Base-by-base conservation (phyloP, 2,888 invertebrate species). In the Aphrophora alni region DNA sequence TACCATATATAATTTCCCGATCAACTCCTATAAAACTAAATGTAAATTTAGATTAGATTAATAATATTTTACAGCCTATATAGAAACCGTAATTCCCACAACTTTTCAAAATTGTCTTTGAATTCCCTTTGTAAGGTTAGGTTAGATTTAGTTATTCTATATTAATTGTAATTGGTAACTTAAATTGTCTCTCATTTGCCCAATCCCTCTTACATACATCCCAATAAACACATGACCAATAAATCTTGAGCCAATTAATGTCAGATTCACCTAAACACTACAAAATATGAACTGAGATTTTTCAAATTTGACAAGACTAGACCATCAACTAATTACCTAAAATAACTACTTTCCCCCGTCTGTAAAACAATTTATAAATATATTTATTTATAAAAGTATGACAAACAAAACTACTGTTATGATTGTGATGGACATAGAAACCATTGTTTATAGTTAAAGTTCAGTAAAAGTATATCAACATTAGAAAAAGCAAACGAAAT, bases 361-460 rank as follows among this genome's bases (percentile, higher is more conserved):
- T 44, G 44, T 44, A 14, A 44, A 44, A 44, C 12, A 44, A 44
- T 21, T 21, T 21, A 21, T 59, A 21, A 21, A 59, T 59, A 59
- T 21, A 59, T 59, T 21, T 59, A 10, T 59, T 33, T 59, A 59
- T 59, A 59, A 59, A 59, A 59, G 59, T 59, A 59, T 21, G 59
- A 59, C 7, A 59, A 59, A 59, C 21, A 59, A 59, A 59, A 59
- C 59, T 59, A 21, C 59, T 5, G 59, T 21, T 59, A 21, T 59
- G 59, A 21, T 59, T 59, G 59, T 59, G 59, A 59, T 21, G 21
- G 59, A 59, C 21, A 59, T 59, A 59, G 59, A 51, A 71, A 70
- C 38, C 38, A 33, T 70, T 33, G 12, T 77, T 70, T 44, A 51
- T 8, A 38, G 71, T 71, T 78, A 71, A 38, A 44, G 17, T 44